Base-by-base conservation (phyloP, 2,113 vertebrate genomes). In the Pithys albifrons region DNA sequence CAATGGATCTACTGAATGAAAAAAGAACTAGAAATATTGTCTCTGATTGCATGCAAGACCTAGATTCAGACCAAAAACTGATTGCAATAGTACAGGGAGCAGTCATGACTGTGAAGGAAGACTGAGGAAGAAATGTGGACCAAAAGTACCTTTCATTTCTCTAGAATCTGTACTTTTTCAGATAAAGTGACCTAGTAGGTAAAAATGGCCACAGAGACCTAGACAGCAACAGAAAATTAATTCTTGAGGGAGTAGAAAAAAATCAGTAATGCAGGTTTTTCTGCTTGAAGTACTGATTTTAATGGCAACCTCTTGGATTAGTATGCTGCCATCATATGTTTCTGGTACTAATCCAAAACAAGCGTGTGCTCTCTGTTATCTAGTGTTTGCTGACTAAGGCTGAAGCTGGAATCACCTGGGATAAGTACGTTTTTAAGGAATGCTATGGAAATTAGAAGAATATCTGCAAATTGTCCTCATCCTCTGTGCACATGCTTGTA, bases 241-340 rank as follows among this genome's bases (percentile, higher is more conserved):
- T 85, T 83, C 37, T 39, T 41, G 31, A 52, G 12, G 12, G 19
- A 79, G 18, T 2, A 39, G 20, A 46, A 81, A 87, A 49, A 59
- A 43, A n/a, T 12, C 5, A 49, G 31, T 28, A 51, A n/a, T 51
- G 25, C 2, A 51, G 14, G 3, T 69, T 88, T 88, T 92, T 81
- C 48, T 75, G 29, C 52, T 61, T 79, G 41, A 75, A 85, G 51
- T 73, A n/a, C 18, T 23, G 71, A 41, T 72, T 88, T 87, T 73
- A 76, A 72, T 29, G 61, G 19, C 37, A 61, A n/a, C 22, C 10
- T 64, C 2, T 49, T 81, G 28, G 27, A 62, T 80, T 92, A 77
- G 4, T 52, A 62, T 0, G 1, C 35, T 82, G 41, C 8, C 10
- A 19, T 85, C 1, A 0, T 74, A 27, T 18, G 6, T 64, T 85